A percentile compares a stretch with the other conserved stretches of the same genome.
Conservation (phyloP, 2,888 invertebrate species). For the Phragmatobia fuliginosa region DNA sequence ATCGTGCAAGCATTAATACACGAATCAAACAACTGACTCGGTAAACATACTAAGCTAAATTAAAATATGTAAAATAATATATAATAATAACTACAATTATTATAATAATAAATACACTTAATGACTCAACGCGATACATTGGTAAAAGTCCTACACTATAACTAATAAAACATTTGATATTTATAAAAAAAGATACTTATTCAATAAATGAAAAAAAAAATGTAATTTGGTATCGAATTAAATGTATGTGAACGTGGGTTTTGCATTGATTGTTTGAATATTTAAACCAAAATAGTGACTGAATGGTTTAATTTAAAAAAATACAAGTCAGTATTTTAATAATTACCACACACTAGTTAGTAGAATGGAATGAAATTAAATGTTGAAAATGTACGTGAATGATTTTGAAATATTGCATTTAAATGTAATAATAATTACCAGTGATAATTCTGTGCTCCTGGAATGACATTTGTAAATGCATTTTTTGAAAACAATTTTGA, state of each 20-base stretch:
- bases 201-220: conserved; percentile 36
- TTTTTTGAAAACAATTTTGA: conserved; percentile 38
- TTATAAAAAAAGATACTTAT: conserved; percentile 30
- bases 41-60: conserved; percentile 40
- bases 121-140: conserved; percentile 55
- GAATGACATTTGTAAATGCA: conserved; percentile 55
- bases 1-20: conserved; percentile 50
- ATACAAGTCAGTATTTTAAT: conserved; percentile 31
- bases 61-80: conserved; percentile 25
- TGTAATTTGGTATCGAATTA: conserved; percentile 48
- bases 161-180: conserved; percentile 37
- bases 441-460: conserved; percentile 37
- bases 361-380: conserved; percentile 33
- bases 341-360: conserved; percentile 33
- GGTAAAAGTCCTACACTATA: conserved; percentile 48
- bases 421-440: conserved; percentile 42
- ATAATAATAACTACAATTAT: conserved; percentile 32
- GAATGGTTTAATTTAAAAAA: not conserved
- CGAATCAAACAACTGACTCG: conserved; percentile 41
- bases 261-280: conserved; percentile 37
- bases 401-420: conserved; percentile 40
- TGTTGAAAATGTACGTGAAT: conserved; percentile 34
- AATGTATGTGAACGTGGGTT: conserved; percentile 30
- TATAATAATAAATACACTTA: conserved; percentile 50
- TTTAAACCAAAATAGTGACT: conserved; percentile 35